Conservation (phyloP, 2,797 vertebrate genomes). For the Etheostoma nigrum region DNA sequence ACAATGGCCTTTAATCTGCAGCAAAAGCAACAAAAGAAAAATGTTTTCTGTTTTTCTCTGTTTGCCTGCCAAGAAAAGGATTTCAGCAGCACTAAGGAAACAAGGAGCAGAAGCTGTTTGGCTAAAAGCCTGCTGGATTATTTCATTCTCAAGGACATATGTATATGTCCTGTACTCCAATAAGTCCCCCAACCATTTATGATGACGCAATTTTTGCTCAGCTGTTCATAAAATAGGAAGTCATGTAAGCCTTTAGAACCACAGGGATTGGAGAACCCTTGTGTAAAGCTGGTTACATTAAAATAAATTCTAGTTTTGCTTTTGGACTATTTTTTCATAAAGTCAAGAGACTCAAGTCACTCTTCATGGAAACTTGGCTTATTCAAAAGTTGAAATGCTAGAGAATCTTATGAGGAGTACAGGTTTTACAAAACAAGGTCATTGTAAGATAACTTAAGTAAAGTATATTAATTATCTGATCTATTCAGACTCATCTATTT, state of each 20-base stretch:
- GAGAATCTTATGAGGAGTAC: conserved; percentile 22
- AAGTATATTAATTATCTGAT: conserved; percentile 4
- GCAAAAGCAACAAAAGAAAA: conserved; percentile 53
- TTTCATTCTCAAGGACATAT: conserved; percentile 75
- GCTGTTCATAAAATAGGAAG: conserved; percentile 68
- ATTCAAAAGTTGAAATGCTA: conserved; percentile 38
- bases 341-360: conserved; percentile 52
- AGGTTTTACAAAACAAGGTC: conserved; percentile 23
- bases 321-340: conserved; percentile 39
- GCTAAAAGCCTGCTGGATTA: conserved; percentile 62
- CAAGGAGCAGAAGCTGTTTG: conserved; percentile 44
- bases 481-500: conserved; percentile 27
- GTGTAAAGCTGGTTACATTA: conserved; percentile 54
- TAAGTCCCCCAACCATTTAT: conserved; percentile 40
- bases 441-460: too few relatives aligned
- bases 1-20: conserved; percentile 47
- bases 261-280: conserved; percentile 54
- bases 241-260: conserved; percentile 64
- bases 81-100: conserved; percentile 56
- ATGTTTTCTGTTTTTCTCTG: conserved; percentile 40
- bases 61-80: conserved; percentile 65
- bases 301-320: conserved; percentile 46
- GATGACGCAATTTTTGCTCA: conserved; percentile 57
- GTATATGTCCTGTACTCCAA: conserved; percentile 42
- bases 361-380: conserved; percentile 54